Percentiles rank a stretch among this genome's conserved stretches.
Conservation (phyloP, 1,140 invertebrate species). For the Arctopsyche grandis region DNA sequence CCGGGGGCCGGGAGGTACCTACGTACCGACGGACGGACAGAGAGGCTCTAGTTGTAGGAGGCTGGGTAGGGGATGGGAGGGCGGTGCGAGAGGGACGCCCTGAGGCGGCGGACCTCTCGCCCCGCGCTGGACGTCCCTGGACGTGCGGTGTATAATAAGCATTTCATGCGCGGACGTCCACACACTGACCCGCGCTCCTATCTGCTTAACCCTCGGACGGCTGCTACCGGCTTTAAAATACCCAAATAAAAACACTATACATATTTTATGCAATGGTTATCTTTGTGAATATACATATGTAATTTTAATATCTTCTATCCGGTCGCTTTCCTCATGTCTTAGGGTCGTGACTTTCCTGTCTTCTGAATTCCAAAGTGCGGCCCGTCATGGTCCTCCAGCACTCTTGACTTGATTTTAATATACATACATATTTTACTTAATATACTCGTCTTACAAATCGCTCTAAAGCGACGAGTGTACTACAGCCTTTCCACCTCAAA, state of each 20-base stretch:
- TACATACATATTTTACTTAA: too few relatives aligned
- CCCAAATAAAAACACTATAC: too few relatives aligned
- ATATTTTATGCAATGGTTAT: too few relatives aligned
- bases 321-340: not conserved
- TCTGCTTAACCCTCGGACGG: constrained; percentile 54
- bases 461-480: too few relatives aligned
- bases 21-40: constrained; percentile 57
- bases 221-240: constrained; percentile 54
- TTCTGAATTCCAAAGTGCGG: too few relatives aligned
- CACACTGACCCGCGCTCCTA: constrained; percentile 29
- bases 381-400: too few relatives aligned
- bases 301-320: not conserved
- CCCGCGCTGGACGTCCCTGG: constrained; percentile 52
- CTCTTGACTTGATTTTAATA: too few relatives aligned
- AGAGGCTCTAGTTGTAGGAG: constrained; percentile 55
- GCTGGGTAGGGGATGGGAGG: constrained; percentile 67
- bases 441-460: too few relatives aligned
- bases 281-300: too few relatives aligned
- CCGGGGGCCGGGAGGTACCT: constrained; percentile 60
- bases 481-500: too few relatives aligned
- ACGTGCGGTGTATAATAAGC: constrained; percentile 69
- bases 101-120: constrained; percentile 54
- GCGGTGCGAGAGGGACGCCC: constrained; percentile 52
- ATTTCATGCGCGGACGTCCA: constrained; percentile 66
- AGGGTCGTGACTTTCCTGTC: not conserved